A percentile compares a stretch with the other conserved stretches of the same genome.
phyloP scores from a whole-genome alignment of 2,113 vertebrate genomes.

The Cryptomyrus ogoouensis region DNA sequence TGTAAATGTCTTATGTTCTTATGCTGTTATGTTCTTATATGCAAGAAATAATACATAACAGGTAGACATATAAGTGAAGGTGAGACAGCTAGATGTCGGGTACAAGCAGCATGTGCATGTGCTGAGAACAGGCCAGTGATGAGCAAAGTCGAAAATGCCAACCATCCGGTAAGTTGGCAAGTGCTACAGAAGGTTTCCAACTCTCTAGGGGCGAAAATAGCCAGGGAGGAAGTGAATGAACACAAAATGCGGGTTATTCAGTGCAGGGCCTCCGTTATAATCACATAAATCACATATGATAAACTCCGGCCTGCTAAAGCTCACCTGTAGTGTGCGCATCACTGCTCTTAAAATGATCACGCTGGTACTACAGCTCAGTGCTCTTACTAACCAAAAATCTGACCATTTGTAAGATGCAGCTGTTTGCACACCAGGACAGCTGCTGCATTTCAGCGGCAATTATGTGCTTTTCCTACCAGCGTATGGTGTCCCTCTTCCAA shows the following conservation, averaged over 20 bases:
- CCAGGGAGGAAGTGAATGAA: neutral
- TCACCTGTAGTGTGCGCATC: neutral
- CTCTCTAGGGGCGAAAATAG: neutral
- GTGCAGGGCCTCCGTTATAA: neutral
- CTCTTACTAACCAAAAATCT: neutral
- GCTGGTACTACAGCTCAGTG: neutral
- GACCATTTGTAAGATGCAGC: constrained; percentile 21
- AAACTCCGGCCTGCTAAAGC: neutral
- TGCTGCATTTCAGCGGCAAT: constrained; percentile 28
- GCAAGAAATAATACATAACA: too few relatives aligned
- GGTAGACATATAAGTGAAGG: neutral
- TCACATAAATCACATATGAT: neutral
- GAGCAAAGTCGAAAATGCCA: neutral
- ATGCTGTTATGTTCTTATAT: too few relatives aligned
- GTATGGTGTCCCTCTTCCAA: constrained; percentile 15
- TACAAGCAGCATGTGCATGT: neutral
- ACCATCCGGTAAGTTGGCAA: neutral
- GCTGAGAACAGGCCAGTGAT: neutral
- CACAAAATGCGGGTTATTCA: neutral
- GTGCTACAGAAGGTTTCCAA: neutral
- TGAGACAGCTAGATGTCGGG: neutral
- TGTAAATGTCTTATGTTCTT: too few relatives aligned
- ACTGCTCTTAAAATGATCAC: neutral
- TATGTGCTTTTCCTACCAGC: constrained; percentile 27
- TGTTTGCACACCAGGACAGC: constrained; percentile 29